Conservation (phyloP, 2,888 invertebrate species). For the Aphrophora alni region DNA sequence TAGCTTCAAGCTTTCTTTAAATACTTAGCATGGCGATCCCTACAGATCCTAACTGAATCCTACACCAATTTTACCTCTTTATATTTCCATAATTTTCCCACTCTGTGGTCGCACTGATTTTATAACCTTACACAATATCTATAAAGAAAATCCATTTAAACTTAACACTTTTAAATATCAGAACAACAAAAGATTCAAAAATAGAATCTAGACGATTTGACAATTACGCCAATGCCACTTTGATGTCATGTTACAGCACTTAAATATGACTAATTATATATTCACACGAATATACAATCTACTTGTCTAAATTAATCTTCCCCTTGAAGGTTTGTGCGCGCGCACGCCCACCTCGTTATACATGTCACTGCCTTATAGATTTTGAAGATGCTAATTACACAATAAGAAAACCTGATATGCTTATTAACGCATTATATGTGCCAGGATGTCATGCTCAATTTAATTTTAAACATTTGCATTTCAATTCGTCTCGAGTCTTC, state of each 20-base stretch:
- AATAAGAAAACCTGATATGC: neutral
- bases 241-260: neutral
- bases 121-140: too few species aligned
- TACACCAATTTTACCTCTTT: too few species aligned
- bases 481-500: neutral
- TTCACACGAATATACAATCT: neutral
- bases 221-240: too few species aligned
- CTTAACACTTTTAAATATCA: too few species aligned
- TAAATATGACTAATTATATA: neutral
- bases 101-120: too few species aligned
- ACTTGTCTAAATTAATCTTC: neutral
- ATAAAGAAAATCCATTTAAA: too few species aligned
- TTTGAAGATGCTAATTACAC: neutral
- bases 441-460: neutral
- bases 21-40: too few species aligned
- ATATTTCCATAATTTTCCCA: too few species aligned
- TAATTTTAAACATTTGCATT: neutral
- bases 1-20: too few species aligned
- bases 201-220: too few species aligned
- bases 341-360: neutral
- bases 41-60: too few species aligned
- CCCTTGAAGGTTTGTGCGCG: neutral
- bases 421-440: neutral
- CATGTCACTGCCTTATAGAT: conserved; percentile 9
- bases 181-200: too few species aligned